Evolutionary conservation across 2,888 invertebrate species (phyloP).

Genomic region (Cephus rjabovi): DNA sequence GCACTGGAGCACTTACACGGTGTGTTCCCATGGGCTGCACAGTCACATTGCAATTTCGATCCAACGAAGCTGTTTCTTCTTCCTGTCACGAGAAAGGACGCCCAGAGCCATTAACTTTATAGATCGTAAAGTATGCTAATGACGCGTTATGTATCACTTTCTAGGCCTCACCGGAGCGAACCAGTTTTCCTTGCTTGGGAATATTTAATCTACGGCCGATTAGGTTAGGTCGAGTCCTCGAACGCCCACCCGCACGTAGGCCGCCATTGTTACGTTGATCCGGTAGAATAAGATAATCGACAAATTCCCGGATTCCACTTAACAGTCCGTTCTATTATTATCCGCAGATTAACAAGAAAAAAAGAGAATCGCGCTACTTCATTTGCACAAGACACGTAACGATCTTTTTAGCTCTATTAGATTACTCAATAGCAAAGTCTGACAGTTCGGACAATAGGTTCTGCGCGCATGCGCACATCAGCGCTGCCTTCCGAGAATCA

Average conservation of each 20-base stretch:
- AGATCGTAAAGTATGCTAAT: slow-evolving; percentile 13
- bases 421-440: background rate
- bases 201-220: background rate
- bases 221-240: background rate
- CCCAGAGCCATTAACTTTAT: slow-evolving; percentile 2
- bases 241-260: background rate
- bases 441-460: background rate
- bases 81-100: slow-evolving; percentile 5
- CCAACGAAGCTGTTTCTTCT: slow-evolving; percentile 3
- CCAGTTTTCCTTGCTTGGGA: background rate
- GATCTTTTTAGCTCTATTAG: background rate
- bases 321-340: background rate
- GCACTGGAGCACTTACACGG: background rate
- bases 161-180: slow-evolving; percentile 3
- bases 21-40: background rate
- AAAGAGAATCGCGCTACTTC: background rate
- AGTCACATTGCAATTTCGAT: background rate
- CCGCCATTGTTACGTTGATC: background rate
- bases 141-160: slow-evolving; percentile 15
- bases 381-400: background rate
- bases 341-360: background rate
- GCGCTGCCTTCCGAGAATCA: background rate
- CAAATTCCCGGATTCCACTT: background rate
- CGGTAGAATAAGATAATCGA: background rate
- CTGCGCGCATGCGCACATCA: background rate